A percentile compares a stretch with the other conserved stretches of the same genome.
Evolutionary conservation across 2,888 invertebrate genomes (phyloP).

Genomic region (Drosophila lacicola): DNA sequence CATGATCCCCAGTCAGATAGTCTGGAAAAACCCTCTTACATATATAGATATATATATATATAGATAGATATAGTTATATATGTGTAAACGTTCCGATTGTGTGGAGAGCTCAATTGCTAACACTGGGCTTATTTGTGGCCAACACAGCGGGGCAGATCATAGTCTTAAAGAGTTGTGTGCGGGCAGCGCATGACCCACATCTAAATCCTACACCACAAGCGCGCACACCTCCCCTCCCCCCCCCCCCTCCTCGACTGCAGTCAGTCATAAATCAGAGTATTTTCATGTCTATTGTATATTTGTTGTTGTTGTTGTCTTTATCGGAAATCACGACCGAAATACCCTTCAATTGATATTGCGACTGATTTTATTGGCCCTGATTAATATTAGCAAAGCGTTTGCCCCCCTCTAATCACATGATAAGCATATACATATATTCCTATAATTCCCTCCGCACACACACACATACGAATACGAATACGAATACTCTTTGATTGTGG

Average conservation of each 20-base stretch:
- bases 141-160: slow-evolving; percentile 23
- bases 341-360: slow-evolving; percentile 78
- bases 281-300: slow-evolving; percentile 1
- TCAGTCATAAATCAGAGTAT: slow-evolving; percentile 50
- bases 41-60: not conserved
- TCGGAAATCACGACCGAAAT: slow-evolving; percentile 72
- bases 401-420: slow-evolving; percentile 71
- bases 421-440: slow-evolving; percentile 63
- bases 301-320: slow-evolving; percentile 16
- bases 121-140: too few species aligned
- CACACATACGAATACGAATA: slow-evolving; percentile 14
- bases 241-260: slow-evolving; percentile 5
- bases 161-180: slow-evolving; percentile 27
- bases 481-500: slow-evolving; percentile 17
- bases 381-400: slow-evolving; percentile 74
- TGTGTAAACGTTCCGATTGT: not conserved
- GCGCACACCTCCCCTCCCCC: too few species aligned
- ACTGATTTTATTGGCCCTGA: slow-evolving; percentile 67
- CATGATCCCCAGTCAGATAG: too few species aligned
- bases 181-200: slow-evolving; percentile 64
- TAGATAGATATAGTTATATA: not conserved
- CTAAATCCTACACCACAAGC: slow-evolving; percentile 29
- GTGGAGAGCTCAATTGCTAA: slow-evolving; percentile 18
- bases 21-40: not conserved
- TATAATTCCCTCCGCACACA: slow-evolving; percentile 54